Evolutionary conservation across 2,888 invertebrate species (phyloP), one percentile per base, ranked within the genome.

Genomic region (Rhopalosiphum nymphaeae): DNA sequence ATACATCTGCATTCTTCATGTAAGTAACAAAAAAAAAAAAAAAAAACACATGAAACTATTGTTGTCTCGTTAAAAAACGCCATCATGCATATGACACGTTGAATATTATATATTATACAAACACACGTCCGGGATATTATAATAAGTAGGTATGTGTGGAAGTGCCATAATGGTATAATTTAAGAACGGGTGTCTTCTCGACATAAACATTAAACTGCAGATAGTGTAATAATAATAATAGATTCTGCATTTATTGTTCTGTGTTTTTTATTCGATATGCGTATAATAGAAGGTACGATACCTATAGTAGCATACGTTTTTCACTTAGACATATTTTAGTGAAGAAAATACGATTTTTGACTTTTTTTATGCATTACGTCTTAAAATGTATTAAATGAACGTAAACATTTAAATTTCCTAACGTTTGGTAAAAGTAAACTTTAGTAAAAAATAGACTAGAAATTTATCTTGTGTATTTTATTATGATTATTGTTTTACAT

Each of bases 51-150:
- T 53, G 16, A 84, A 56, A 56, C 42, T 42, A 91, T 91, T 78
- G 91, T 91, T 78, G 78, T 91, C 78, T 78, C 78, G 57, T 84
- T n/a, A 91, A 91, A 91, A 91, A 67, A 84, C 56, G 42, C 46
- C 5, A 26, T 13, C 90, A 42, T n/a, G 90, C 46, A 67, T 89
- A 61, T 61, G 88, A 86, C 86, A 86, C 86, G 86, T 86, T 53
- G 36, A 56, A 89, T 61, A 61, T 61, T n/a, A 46, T 21, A 61
- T 25, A 67, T 26, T n/a, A 36, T 49, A 91, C 91, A 29, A 21
- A 90, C 90, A 46, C 67, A 67, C 90, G 42, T 46, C n/a, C 49
- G 36, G 26, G 44, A 44, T 10, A 61, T 29, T 57, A 61, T 57
- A 89, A 57, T 57, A 61, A n/a, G 25, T 53, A 88, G 11, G 36